Evolutionary conservation across 1,140 invertebrate species (phyloP).

Genomic region (Macrocentrus cingulum): DNA sequence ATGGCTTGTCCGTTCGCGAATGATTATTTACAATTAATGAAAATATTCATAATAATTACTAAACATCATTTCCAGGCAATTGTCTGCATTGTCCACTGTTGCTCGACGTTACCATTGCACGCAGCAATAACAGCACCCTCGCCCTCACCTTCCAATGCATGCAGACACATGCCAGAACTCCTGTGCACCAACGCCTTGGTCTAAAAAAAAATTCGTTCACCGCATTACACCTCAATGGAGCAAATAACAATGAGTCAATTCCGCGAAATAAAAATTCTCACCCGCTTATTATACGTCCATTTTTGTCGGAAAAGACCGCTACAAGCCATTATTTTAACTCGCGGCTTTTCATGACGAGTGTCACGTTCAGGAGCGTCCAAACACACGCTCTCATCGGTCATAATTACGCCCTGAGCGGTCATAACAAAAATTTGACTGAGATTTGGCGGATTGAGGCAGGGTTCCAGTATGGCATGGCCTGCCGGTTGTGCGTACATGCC

Average conservation of each 20-base stretch:
- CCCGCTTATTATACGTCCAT: conserved; percentile 65
- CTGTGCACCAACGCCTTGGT: conserved; percentile 57
- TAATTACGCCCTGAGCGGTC: conserved; percentile 66
- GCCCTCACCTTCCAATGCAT: conserved; percentile 46
- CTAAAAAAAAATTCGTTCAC: conserved; percentile 54
- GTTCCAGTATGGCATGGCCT: conserved; percentile 64
- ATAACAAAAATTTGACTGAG: conserved; percentile 77
- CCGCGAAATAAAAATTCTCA: conserved; percentile 35
- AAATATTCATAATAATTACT: conserved; percentile 11
- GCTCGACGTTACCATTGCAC: conserved; percentile 56
- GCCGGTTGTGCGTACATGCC: conserved; percentile 64
- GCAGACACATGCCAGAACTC: conserved; percentile 62
- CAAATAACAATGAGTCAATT: background rate
- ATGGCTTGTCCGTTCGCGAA: background rate
- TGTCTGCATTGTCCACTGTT: conserved; percentile 61
- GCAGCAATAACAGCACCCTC: conserved; percentile 57
- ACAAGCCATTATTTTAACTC: conserved; percentile 70
- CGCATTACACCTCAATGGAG: background rate
- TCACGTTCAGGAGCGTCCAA: conserved; percentile 67
- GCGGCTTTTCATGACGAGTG: conserved; percentile 53
- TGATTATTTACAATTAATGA: conserved; percentile 23
- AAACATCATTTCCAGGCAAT: conserved; percentile 57
- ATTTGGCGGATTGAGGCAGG: conserved; percentile 56
- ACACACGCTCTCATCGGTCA: conserved; percentile 75
- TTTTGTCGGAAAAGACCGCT: conserved; percentile 64